These are phyloP conservation scores for Penaeus chinensis DNA, from an alignment of 1,140 invertebrate species.

Conservation along the genomic window DNA sequence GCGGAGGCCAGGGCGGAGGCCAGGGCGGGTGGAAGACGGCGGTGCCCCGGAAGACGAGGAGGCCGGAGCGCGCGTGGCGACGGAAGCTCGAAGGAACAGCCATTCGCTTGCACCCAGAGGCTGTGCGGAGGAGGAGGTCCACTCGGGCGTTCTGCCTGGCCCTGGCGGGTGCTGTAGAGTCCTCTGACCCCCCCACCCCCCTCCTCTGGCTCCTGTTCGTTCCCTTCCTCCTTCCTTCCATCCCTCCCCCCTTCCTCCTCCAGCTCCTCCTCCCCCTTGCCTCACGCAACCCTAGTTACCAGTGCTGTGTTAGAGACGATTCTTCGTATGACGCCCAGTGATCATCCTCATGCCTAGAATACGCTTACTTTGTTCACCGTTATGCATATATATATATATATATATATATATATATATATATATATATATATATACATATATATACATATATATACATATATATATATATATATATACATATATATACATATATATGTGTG, in stretches of 20 bases:
- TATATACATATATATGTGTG: slow-evolving; percentile 7
- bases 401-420: slow-evolving; percentile 36
- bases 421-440: slow-evolving; percentile 38
- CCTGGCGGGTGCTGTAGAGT: background rate
- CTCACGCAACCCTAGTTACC: no score
- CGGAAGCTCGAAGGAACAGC: no score
- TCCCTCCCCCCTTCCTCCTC: background rate
- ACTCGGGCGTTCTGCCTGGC: background rate
- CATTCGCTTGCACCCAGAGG: no score
- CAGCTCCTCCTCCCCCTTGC: background rate
- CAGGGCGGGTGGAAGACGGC: no score
- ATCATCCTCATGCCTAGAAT: no score
- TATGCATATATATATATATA: slow-evolving; percentile 10
- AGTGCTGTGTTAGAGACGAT: no score
- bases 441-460: slow-evolving; percentile 10
- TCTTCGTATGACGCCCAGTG: no score
- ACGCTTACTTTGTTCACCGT: background rate
- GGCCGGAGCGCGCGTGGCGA: no score
- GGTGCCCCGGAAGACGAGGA: no score
- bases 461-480: background rate
- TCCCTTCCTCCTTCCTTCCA: background rate
- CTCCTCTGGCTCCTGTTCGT: background rate
- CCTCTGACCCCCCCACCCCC: no score
- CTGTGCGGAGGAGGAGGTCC: no score
- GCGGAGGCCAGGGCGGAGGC: no score